A percentile compares a stretch with the other conserved stretches of the same genome.
phyloP scores from a whole-genome alignment of 2,113 vertebrate genomes.

The Heterocephalus glaber region DNA sequence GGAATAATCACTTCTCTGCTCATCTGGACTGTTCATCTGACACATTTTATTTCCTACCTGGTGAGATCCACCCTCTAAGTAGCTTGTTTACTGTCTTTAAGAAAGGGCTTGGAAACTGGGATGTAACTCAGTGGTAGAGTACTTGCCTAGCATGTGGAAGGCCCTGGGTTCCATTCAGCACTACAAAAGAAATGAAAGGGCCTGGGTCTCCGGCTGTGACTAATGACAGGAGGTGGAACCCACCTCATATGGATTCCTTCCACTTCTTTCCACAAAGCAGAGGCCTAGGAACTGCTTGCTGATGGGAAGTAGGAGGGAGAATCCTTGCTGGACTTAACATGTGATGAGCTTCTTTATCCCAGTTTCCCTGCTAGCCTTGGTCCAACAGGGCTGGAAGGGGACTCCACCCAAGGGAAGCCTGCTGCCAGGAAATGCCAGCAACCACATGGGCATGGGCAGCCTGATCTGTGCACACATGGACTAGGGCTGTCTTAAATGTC shows the following conservation, averaged over 20 bases:
- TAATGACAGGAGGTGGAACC: neutral
- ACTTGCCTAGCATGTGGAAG: neutral
- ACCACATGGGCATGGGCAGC: neutral
- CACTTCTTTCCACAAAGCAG: neutral
- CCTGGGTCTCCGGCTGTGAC: neutral
- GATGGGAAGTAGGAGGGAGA: neutral
- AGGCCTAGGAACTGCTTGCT: neutral
- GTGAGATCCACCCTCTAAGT: neutral
- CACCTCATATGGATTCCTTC: neutral
- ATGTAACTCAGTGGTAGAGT: neutral
- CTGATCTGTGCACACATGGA: neutral
- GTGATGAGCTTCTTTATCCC: neutral
- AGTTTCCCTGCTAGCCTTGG: neutral
- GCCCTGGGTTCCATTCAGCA: neutral
- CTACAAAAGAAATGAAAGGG: neutral
- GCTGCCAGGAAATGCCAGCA: neutral
- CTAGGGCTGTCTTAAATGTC: neutral
- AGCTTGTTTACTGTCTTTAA: neutral
- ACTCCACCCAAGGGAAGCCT: neutral
- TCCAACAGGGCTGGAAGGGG: neutral
- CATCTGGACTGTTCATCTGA: neutral
- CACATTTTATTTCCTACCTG: conserved; percentile 30
- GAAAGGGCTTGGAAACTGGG: neutral
- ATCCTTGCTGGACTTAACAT: neutral
- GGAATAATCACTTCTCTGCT: neutral